Evolutionary conservation across 2,888 invertebrate species (phyloP), one percentile per base, ranked within the genome.

Genomic region (Lasius fuliginosus): DNA sequence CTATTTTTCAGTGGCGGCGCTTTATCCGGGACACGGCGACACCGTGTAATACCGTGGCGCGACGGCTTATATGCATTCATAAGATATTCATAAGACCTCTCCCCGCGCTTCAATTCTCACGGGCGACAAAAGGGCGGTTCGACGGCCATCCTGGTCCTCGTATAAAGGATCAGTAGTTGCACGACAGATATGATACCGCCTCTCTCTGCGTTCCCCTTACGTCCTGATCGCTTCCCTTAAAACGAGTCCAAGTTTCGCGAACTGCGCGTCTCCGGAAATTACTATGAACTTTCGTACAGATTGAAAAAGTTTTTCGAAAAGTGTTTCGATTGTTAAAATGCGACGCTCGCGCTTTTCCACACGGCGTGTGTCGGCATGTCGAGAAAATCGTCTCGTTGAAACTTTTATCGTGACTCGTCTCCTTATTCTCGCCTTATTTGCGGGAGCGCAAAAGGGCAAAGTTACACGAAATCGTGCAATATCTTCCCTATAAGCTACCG

Each of bases 11-110:
- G 82, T 74, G 36, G 83, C 56, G 64, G 33, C 85, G 86, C 53
- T 82, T 88, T 88, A 87, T 90, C 86, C 83, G 56, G 46, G 67
- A 27, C 62, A 91, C 87, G 87, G 81, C 82, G 90, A 90, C 91
- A 91, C 82, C 87, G 88, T 90, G 88, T 88, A 91, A 91, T 90
- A 90, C 88, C 85, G 77, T 82, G 83, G 87, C 81, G 87, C 81
- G 86, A 88, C 84, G 86, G 90, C 88, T 92, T 90, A 91, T 91
- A 92, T 89, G 92, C 90, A 90, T 92, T 92, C 91, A 91, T 93
- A 92, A 92, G 92, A 92, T 92, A 93, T 93, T 93, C 92, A 93
- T 89, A 87, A 92, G 89, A 49, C 12, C 12, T n/a, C n/a, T 3
- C 81, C 84, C 84, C 74, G 69, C 86, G 75, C 85, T 86, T 88